Evolutionary conservation across 2,797 vertebrate species (phyloP).

Genomic region (Hippopotamyrus pictus): DNA sequence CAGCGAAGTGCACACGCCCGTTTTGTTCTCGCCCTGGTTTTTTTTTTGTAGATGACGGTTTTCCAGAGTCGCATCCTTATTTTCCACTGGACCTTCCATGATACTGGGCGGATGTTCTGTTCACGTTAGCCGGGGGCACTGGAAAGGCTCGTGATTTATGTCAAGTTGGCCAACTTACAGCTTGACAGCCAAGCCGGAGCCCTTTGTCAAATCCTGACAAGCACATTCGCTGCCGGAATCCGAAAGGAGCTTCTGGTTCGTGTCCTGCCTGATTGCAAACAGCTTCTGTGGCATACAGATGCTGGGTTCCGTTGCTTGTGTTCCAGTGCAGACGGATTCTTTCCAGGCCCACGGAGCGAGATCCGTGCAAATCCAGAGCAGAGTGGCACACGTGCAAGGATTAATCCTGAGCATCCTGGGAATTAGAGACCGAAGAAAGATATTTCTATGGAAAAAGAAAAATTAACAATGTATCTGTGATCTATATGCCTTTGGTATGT

Average conservation of each 20-base stretch:
- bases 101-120: slow-evolving; percentile 30
- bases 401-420: not conserved
- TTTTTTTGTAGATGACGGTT: slow-evolving; percentile 3
- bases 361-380: slow-evolving; percentile 52
- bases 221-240: slow-evolving; percentile 30
- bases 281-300: slow-evolving; percentile 43
- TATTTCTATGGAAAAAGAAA: not conserved
- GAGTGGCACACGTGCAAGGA: slow-evolving; percentile 39
- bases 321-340: slow-evolving; percentile 48
- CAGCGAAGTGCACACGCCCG: not conserved
- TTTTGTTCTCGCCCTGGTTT: not conserved
- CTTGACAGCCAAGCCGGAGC: slow-evolving; percentile 46
- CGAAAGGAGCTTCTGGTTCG: slow-evolving; percentile 34
- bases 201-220: slow-evolving; percentile 44
- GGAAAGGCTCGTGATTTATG: slow-evolving; percentile 24
- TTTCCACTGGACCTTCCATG: slow-evolving; percentile 17
- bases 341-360: slow-evolving; percentile 38
- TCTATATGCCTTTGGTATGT: not conserved
- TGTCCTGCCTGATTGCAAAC: slow-evolving; percentile 44
- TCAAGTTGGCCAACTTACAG: slow-evolving; percentile 32
- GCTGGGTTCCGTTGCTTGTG: slow-evolving; percentile 30
- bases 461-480: not conserved
- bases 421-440: not conserved
- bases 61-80: slow-evolving; percentile 7
- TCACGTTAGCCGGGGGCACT: slow-evolving; percentile 27